Base-by-base conservation (phyloP, 2,888 invertebrate genomes). In the Alsophila aescularia region DNA sequence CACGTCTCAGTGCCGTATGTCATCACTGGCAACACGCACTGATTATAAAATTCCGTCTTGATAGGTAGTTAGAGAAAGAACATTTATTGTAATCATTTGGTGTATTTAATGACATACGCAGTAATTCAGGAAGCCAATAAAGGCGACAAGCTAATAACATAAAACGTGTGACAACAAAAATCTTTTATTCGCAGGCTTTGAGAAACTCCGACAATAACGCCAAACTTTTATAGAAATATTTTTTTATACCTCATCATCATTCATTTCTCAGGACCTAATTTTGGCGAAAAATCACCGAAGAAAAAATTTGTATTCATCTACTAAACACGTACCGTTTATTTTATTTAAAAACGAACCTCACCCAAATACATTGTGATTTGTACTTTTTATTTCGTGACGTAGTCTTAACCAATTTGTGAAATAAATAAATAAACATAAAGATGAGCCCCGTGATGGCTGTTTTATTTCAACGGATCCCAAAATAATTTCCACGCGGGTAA, bases 231-330 rank as follows among this genome's bases (percentile, higher is more conserved):
- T 39, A 24, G 21, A 21, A 39, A 39, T 1, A n/a, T n/a, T n/a
- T n/a, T n/a, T n/a, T n/a, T n/a, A n/a, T 21, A 9, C 12, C 39
- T 39, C 18, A 39, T 41, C 32, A 40, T 29, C 37, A 37, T 31
- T 13, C 39, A n/a, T 15, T 35, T 34, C 16, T 32, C 1, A 15
- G 15, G 8, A 34, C 13, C 2, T n/a, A n/a, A n/a, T n/a, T 15
- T 35, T 35, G 35, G 15, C 15, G 16, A 16, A 35, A 35, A 15
- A 15, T 35, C 8, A 14, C 10, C 15, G 10, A 35, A 35, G 15
- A 35, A 15, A 35, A 32, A 29, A 9, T 29, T 13, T n/a, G 5
- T 24, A 5, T 13, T 13, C 13, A 13, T 13, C 12, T 29, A 29
- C 0, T n/a, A 34, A 34, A 29, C 8, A 24, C 29, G 27, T 27